phyloP scores from a whole-genome alignment of 2,113 vertebrate species.

The Pollimyrus isidori region DNA sequence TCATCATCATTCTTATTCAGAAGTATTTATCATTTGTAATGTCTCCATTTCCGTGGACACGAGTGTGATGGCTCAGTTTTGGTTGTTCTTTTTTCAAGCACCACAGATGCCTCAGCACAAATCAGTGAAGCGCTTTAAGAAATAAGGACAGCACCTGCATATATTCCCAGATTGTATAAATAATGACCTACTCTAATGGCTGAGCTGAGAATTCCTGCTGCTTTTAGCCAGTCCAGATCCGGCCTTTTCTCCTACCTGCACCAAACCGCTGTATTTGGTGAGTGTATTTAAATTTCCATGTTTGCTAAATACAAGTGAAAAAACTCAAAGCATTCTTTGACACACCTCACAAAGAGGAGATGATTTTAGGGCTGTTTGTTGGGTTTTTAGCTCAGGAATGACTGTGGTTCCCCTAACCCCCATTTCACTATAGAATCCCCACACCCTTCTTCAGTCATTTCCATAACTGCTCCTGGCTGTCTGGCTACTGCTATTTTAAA shows the following conservation, averaged over 20 bases:
- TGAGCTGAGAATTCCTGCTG: not conserved
- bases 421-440: slow-evolving; percentile 29
- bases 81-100: not conserved
- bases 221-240: not conserved
- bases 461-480: slow-evolving; percentile 72
- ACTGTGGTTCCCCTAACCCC: slow-evolving; percentile 34
- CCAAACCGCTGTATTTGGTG: not conserved
- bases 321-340: not conserved
- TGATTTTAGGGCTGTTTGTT: slow-evolving; percentile 25
- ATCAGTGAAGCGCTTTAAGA: not conserved
- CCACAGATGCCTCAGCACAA: not conserved
- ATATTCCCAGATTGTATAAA: not conserved
- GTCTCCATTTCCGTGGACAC: not conserved
- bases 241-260: slow-evolving; percentile 26
- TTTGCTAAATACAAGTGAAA: not conserved
- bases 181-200: not conserved
- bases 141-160: not conserved
- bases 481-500: slow-evolving; percentile 54
- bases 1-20: not conserved
- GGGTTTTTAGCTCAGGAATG: slow-evolving; percentile 22
- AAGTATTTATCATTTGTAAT: not conserved
- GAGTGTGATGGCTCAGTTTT: not conserved
- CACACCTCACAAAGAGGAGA: slow-evolving; percentile 17
- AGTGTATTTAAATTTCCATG: not conserved
- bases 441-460: slow-evolving; percentile 47